Conservation (phyloP, 1,140 invertebrate genomes). For the Bombus breviceps region DNA sequence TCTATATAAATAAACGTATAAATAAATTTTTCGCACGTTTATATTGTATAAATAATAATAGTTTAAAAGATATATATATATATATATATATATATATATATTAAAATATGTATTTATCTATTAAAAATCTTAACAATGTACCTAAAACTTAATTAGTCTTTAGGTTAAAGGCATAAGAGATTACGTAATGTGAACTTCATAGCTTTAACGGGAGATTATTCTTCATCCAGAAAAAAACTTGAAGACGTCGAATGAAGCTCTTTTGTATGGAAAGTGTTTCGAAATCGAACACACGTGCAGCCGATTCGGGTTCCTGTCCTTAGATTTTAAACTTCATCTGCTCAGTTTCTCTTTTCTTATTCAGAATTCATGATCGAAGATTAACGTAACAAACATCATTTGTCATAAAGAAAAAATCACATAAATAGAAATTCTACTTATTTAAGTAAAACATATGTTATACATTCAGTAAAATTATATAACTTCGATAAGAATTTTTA, state of each 20-base stretch:
- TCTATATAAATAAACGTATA: background rate
- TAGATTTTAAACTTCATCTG: background rate
- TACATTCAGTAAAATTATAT: background rate
- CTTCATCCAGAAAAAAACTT: background rate
- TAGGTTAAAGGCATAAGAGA: background rate
- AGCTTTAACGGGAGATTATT: background rate
- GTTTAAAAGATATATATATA: too few relatives aligned
- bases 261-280: constrained; percentile 14
- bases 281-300: constrained; percentile 14
- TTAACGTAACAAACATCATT: background rate
- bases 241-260: background rate
- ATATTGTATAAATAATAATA: background rate
- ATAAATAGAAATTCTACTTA: background rate
- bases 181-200: background rate
- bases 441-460: background rate
- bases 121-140: background rate
- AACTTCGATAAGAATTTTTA: background rate
- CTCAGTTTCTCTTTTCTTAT: background rate
- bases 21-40: background rate
- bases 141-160: background rate
- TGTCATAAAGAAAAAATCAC: background rate
- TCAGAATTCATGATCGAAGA: background rate
- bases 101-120: background rate
- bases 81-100: too few relatives aligned
- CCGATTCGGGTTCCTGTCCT: background rate